A percentile compares a stretch with the other conserved stretches of the same genome.
Evolutionary conservation across 2,797 vertebrate species (phyloP).

Genomic region (Sebastes itinus): DNA sequence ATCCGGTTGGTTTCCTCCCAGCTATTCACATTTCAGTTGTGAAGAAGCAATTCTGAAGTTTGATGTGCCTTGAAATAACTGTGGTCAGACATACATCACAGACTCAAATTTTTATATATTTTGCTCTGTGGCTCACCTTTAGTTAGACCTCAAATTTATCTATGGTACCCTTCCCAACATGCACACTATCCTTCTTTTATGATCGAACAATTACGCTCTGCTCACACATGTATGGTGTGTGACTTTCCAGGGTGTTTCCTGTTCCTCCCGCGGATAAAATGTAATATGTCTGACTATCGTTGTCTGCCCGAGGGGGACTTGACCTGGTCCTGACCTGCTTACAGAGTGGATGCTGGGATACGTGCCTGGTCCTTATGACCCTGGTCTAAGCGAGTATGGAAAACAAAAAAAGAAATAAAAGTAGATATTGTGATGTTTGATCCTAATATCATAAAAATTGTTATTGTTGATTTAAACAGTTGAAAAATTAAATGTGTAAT

Average conservation of each 20-base stretch:
- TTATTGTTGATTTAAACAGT: not conserved
- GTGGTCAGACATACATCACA: slow-evolving; percentile 44
- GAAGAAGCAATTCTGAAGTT: slow-evolving; percentile 50
- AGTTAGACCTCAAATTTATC: slow-evolving; percentile 16
- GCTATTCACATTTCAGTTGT: slow-evolving; percentile 50
- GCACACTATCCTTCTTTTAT: not conserved
- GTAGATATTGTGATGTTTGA: not conserved
- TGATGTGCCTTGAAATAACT: slow-evolving; percentile 55
- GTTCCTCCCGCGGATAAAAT: not conserved
- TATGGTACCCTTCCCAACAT: not conserved
- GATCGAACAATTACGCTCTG: not conserved
- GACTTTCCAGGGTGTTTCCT: not conserved
- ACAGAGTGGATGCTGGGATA: not conserved
- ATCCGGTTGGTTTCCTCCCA: slow-evolving; percentile 60
- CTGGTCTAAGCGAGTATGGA: not conserved
- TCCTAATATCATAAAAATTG: not conserved
- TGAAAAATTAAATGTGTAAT: not conserved
- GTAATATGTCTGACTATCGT: not conserved
- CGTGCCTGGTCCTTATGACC: not conserved
- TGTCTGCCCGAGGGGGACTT: not conserved
- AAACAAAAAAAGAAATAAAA: not conserved
- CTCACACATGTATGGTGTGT: not conserved
- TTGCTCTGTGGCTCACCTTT: slow-evolving; percentile 16
- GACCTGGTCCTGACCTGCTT: not conserved
- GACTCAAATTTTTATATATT: slow-evolving; percentile 25